Evolutionary conservation across 2,888 invertebrate species (phyloP).

Genomic region (Calliphora vomitoria): DNA sequence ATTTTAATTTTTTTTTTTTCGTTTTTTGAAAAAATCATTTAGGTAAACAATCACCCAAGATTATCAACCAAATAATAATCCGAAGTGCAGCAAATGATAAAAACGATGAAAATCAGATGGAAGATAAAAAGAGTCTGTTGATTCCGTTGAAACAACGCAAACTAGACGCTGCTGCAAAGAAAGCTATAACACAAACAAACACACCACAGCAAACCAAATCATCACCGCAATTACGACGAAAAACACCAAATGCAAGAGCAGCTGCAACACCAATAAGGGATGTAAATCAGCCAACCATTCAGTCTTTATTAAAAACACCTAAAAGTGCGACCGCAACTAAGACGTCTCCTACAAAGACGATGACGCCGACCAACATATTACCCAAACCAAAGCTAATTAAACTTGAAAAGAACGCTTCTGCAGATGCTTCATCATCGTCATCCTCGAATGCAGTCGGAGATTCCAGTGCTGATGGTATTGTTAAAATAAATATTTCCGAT

Average conservation of each 20-base stretch:
- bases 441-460: conserved; percentile 4
- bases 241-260: conserved; percentile 49
- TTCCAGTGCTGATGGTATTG: conserved; percentile 47
- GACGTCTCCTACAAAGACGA: conserved; percentile 21
- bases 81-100: conserved; percentile 7
- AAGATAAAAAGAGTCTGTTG: conserved; percentile 44
- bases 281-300: conserved; percentile 60
- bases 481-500: conserved; percentile 87
- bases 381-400: conserved; percentile 35
- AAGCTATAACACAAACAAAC: conserved; percentile 1
- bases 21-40: not conserved
- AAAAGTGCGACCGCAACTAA: conserved; percentile 65
- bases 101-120: not conserved
- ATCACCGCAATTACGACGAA: conserved; percentile 62
- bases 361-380: not conserved
- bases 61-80: conserved; percentile 64
- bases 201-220: not conserved
- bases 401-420: conserved; percentile 14
- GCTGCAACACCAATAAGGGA: not conserved
- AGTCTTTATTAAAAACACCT: conserved; percentile 68
- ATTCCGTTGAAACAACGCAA: conserved; percentile 67
- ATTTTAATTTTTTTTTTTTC: too few relatives aligned
- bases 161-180: conserved; percentile 5
- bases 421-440: not conserved
- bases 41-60: conserved; percentile 41